Evolutionary conservation across 2,113 vertebrate species (phyloP), one percentile per base, ranked within the genome.

Genomic region (Tretioscincus oriximinensis): DNA sequence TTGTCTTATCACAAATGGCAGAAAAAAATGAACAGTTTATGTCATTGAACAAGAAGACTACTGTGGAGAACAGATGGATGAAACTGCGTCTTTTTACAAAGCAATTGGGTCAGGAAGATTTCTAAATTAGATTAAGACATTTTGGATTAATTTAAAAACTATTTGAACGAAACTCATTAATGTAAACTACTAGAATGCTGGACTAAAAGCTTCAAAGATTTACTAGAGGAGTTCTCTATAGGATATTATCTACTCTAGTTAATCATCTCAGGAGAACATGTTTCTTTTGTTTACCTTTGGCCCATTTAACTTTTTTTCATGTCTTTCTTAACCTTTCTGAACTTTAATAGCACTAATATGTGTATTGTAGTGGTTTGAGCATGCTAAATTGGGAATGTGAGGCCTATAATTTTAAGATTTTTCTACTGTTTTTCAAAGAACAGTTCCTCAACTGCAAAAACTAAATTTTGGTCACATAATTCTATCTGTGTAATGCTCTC

Each of bases 251-350:
- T 92, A 89, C 73, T 88, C 86, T 85, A 83, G 87, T 92, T 91
- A 90, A 86, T 82, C 84, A 73, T 93, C 87, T 92, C 71, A 1
- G 83, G 89, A 91, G 86, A 92, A 86, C 78, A 75, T 72, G 81
- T 75, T 92, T 82, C 87, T 90, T 88, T 90, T 92, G 88, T 91
- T 91, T 91, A 81, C 87, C 87, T 91, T 91, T 92, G 88, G 87
- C 88, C 88, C 87, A 76, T 88, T 90, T 90, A 85, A 81, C 86
- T 90, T 86, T 85, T 77, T 79, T 61, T 35, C 73, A 81, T 69
- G 41, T 84, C 77, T 85, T 87, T 67, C 65, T 85, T 78, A 87
- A 67, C 51, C 70, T 73, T 74, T 79, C 63, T 79, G 21, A 29
- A 70, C 65, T 63, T 69, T 63, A 69, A 49, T 49, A 74, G 61